A percentile compares a stretch with the other conserved stretches of the same genome.
These are phyloP conservation scores for Plectrocnemia conspersa DNA, from an alignment of 1,140 invertebrate species.

Conservation along the genomic window DNA sequence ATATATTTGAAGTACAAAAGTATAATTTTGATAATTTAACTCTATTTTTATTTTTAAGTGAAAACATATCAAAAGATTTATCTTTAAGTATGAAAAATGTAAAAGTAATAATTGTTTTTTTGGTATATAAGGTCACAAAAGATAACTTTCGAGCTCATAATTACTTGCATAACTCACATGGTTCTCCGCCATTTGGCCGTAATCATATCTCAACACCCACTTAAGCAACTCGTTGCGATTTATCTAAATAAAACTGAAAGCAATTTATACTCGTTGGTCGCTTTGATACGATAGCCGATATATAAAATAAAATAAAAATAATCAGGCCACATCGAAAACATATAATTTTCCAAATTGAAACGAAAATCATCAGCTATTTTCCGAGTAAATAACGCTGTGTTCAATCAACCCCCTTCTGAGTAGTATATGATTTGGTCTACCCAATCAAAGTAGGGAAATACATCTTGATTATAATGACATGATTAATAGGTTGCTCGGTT, in stretches of 20 bases:
- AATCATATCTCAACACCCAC: conserved; percentile 20
- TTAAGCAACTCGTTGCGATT: conserved; percentile 13
- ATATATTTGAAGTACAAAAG: too few species aligned
- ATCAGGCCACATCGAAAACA: background rate
- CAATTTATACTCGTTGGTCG: conserved; percentile 20
- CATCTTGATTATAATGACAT: conserved; percentile 18
- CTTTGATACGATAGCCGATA: background rate
- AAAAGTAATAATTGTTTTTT: too few species aligned
- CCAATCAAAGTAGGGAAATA: conserved; percentile 11
- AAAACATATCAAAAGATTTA: too few species aligned
- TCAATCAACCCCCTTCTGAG: conserved; percentile 20
- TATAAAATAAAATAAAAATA: background rate
- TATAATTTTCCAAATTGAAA: background rate
- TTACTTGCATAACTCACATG: conserved; percentile 19
- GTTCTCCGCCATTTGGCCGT: conserved; percentile 7
- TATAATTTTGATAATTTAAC: too few species aligned
- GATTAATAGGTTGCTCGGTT: background rate
- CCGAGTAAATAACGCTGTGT: background rate
- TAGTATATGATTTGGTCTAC: background rate
- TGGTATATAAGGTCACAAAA: too few species aligned
- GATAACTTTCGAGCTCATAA: conserved; percentile 18
- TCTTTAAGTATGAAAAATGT: too few species aligned
- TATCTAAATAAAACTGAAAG: conserved; percentile 20
- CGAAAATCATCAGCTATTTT: conserved; percentile 9
- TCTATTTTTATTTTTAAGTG: too few species aligned